These are phyloP conservation scores for Anadara kagoshimensis DNA, from an alignment of 1,140 invertebrate genomes.

Conservation along the genomic window DNA sequence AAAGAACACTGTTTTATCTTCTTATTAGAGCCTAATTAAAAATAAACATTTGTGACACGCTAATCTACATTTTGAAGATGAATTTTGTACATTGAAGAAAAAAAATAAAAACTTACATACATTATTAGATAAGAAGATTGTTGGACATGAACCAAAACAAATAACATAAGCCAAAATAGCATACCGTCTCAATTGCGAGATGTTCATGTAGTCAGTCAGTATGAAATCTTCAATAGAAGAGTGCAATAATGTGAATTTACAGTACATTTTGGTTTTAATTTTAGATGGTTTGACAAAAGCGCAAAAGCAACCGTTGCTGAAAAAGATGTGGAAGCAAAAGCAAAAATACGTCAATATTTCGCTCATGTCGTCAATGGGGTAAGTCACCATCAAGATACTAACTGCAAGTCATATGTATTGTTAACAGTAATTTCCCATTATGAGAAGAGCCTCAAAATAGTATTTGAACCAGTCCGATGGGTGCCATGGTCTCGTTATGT, in stretches of 20 bases:
- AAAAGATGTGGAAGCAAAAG: constrained; percentile 40
- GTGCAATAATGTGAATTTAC: not conserved
- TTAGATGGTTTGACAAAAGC: constrained; percentile 39
- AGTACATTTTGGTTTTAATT: not conserved
- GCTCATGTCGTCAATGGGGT: constrained; percentile 52
- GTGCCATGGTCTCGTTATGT: too few relatives aligned
- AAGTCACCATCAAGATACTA: not conserved
- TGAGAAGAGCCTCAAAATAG: too few relatives aligned
- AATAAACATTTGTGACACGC: not conserved
- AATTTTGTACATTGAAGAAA: not conserved
- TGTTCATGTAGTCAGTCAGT: not conserved
- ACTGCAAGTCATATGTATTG: not conserved
- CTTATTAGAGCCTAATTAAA: not conserved
- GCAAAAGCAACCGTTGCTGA: not conserved
- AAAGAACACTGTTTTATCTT: not conserved
- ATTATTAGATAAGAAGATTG: not conserved
- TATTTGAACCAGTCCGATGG: too few relatives aligned
- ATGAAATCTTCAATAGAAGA: not conserved
- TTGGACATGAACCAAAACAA: not conserved
- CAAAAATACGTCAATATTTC: constrained; percentile 46
- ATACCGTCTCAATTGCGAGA: not conserved
- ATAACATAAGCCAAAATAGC: not conserved
- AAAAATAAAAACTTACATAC: not conserved
- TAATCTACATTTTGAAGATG: not conserved
- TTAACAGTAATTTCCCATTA: too few relatives aligned